Evolutionary conservation across 2,797 vertebrate genomes (phyloP).

Genomic region (Diplodus sargus): DNA sequence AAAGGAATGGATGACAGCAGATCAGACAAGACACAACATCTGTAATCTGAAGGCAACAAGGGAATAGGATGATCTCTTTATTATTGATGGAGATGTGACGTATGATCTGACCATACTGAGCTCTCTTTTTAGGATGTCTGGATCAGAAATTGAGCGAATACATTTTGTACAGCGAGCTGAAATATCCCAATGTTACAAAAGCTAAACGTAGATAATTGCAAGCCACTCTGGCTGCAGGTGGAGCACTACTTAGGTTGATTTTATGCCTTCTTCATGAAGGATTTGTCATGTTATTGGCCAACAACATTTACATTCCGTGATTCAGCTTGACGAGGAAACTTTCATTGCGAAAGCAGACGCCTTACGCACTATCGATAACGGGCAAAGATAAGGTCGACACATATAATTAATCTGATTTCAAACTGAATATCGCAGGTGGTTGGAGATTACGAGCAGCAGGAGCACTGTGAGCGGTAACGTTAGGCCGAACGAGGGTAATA

Average conservation of each 20-base stretch:
- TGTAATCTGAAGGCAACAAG: neutral
- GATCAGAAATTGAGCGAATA: neutral
- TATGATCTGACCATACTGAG: neutral
- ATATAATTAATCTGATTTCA: neutral
- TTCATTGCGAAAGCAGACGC: constrained; percentile 49
- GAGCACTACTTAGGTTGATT: neutral
- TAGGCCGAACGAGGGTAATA: constrained; percentile 66
- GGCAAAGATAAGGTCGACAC: neutral
- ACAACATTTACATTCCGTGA: constrained; percentile 13
- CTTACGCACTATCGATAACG: neutral
- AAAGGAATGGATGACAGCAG: constrained; percentile 1
- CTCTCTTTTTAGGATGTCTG: neutral
- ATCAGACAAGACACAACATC: constrained; percentile 16
- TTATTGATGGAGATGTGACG: neutral
- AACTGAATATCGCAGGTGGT: neutral
- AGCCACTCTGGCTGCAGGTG: neutral
- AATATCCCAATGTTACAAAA: neutral
- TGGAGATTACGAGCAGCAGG: constrained; percentile 3
- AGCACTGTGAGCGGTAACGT: neutral
- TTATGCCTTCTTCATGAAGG: neutral
- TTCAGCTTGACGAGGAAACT: neutral
- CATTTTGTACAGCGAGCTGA: neutral
- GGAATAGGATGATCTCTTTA: neutral
- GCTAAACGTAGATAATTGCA: neutral
- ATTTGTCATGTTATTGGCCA: constrained; percentile 9